Conservation (phyloP, 2,888 invertebrate species). For the Hypsopygia costalis region DNA sequence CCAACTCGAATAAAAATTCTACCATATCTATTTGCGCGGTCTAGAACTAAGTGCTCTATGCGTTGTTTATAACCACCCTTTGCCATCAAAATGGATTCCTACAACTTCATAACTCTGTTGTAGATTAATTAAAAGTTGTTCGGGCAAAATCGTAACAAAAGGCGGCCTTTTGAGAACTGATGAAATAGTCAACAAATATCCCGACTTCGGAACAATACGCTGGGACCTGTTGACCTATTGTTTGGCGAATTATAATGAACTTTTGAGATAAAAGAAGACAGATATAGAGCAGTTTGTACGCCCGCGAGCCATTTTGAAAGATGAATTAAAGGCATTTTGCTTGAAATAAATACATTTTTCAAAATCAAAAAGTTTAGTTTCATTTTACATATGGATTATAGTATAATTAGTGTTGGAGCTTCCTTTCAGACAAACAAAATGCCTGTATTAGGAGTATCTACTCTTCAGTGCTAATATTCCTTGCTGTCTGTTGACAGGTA, state of each 20-base stretch:
- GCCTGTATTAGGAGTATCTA: no score
- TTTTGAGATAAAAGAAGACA: background rate
- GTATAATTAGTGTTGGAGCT: no score
- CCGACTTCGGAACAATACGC: background rate
- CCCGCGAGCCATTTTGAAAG: background rate
- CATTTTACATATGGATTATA: no score
- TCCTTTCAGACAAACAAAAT: no score
- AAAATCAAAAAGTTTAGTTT: no score
- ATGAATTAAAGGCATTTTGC: no score
- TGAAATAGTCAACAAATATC: background rate
- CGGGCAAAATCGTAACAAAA: conserved; percentile 14
- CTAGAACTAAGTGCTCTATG: conserved; percentile 1
- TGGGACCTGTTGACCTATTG: background rate
- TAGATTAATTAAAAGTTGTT: conserved; percentile 24
- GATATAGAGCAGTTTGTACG: background rate
- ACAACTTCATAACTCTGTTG: conserved; percentile 18
- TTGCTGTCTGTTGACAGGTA: no score
- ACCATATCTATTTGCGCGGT: background rate
- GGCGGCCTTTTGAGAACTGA: background rate
- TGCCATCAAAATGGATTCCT: conserved; percentile 12
- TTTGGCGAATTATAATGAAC: background rate
- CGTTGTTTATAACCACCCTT: conserved; percentile 11
- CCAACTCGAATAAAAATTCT: no score
- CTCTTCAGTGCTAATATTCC: no score
- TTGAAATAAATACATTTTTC: no score